A percentile compares a stretch with the other conserved stretches of the same genome.
Conservation (phyloP, 2,888 invertebrate genomes). For the Agonopterix heracliana region DNA sequence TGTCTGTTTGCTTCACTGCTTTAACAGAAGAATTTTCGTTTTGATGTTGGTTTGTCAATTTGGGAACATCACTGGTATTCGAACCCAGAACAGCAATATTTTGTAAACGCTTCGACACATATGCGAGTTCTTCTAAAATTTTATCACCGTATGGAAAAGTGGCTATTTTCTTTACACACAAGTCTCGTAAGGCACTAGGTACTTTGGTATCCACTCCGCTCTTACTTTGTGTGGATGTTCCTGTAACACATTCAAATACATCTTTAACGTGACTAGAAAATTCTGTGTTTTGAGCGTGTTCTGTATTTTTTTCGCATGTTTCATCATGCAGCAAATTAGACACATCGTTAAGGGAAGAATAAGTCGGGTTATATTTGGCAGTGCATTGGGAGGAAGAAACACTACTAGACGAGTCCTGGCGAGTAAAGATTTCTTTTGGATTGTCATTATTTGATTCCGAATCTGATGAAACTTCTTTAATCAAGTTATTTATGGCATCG, state of each 20-base stretch:
- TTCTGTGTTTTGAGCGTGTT: conserved; percentile 24
- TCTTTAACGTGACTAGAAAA: conserved; percentile 56
- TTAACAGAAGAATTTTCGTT: conserved; percentile 1
- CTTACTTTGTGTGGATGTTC: conserved; percentile 27
- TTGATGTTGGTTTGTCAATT: conserved; percentile 7
- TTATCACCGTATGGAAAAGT: conserved; percentile 82
- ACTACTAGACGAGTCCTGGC: conserved; percentile 78
- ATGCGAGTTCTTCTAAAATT: conserved; percentile 81
- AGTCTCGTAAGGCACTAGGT: conserved; percentile 76
- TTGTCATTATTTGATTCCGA: conserved; percentile 42
- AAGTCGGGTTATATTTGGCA: conserved; percentile 79
- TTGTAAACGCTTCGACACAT: conserved; percentile 75
- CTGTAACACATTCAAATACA: conserved; percentile 60
- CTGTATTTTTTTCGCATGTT: conserved; percentile 23
- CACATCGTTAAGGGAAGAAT: conserved; percentile 78
- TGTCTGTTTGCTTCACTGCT: conserved; percentile 10
- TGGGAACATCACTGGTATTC: conserved; percentile 14
- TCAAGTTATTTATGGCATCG: conserved; percentile 64
- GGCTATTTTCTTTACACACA: conserved; percentile 80
- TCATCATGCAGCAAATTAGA: conserved; percentile 73
- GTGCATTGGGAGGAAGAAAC: conserved; percentile 82
- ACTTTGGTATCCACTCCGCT: conserved; percentile 20
- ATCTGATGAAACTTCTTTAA: conserved; percentile 60
- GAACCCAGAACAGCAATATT: conserved; percentile 40
- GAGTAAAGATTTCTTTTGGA: conserved; percentile 45